Base-by-base conservation (phyloP, 2,888 invertebrate genomes). In the Argyresthia albistria region DNA sequence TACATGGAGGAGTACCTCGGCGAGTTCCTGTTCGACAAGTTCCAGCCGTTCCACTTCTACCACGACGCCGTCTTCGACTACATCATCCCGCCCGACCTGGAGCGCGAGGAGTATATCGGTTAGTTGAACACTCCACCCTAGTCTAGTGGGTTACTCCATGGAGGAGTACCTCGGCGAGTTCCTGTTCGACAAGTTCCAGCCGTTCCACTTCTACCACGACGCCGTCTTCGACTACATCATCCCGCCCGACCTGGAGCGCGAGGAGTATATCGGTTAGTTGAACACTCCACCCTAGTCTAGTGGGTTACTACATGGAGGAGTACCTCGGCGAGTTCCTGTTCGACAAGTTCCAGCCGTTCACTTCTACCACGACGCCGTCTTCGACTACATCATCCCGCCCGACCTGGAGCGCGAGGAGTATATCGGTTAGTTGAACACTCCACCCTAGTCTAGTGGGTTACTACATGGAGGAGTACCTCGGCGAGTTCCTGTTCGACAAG, bases 1-100 rank as follows among this genome's bases (percentile, higher is more conserved):
- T 97, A 97, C 79, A 96, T 97, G 95, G 92, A 96, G 71, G 97
- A 97, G 76, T 97, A 97, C 71, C 93, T 97, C 90, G 97, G 97
- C 0, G 97, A 97, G 70, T 97, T 97, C 75, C 88, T 97, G 50
- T 97, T 97, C 73, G 96, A 97, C 72, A 91, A 91, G 53, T 96
- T 95, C 77, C 95, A 39, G 39, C 39, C 57, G 93, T 97, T 9
- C 93, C 96, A 2, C 88, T 91, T 59, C 94, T 97, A 94, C 73
- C 82, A 82, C 49, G 95, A 96, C 69, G 80, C 89, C 0, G 73
- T 80, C 10, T 93, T 93, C 1, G 93, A 95, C 70, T 97, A 97
- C 75, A 83, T 90, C 50, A 91, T 97, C 58, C 97, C 97, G 11
- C 87, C 86, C 0, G 89, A 90, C 56, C 89, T 91, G 0, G 88